Evolutionary conservation across 2,113 vertebrate genomes (phyloP).

Genomic region (Ailurus styani): DNA sequence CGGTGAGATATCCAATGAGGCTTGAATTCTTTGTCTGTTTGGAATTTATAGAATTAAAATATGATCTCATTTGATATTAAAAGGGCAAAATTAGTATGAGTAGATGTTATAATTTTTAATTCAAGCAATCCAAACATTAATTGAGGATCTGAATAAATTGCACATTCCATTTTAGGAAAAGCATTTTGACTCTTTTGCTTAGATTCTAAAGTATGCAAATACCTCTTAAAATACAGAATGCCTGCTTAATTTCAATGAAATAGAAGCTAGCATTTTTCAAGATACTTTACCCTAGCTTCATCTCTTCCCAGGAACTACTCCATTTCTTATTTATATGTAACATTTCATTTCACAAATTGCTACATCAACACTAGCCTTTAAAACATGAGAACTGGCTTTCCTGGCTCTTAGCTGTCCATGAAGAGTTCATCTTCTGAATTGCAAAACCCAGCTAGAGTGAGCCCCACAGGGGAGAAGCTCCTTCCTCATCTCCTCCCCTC

Average conservation of each 20-base stretch:
- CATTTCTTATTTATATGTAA: not conserved
- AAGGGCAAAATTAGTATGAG: not conserved
- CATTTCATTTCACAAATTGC: not conserved
- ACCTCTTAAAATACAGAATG: not conserved
- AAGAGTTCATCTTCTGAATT: not conserved
- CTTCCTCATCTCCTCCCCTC: not conserved
- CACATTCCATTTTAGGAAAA: not conserved
- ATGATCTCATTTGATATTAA: slow-evolving; percentile 40
- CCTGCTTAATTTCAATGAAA: not conserved
- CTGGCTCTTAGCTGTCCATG: not conserved
- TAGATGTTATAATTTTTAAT: not conserved
- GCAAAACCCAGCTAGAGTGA: not conserved
- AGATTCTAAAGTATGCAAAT: not conserved
- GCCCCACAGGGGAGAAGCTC: no score
- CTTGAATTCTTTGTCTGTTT: slow-evolving; percentile 51
- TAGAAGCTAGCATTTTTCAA: not conserved
- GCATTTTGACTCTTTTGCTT: not conserved
- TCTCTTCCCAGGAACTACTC: not conserved
- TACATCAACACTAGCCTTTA: not conserved
- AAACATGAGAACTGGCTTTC: not conserved
- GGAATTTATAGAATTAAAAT: slow-evolving; percentile 43
- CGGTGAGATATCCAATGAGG: not conserved
- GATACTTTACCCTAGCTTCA: not conserved
- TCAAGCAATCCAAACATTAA: not conserved
- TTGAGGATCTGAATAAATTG: not conserved